Base-by-base conservation (phyloP, 2,888 invertebrate species). In the Luperina nickerlii region DNA sequence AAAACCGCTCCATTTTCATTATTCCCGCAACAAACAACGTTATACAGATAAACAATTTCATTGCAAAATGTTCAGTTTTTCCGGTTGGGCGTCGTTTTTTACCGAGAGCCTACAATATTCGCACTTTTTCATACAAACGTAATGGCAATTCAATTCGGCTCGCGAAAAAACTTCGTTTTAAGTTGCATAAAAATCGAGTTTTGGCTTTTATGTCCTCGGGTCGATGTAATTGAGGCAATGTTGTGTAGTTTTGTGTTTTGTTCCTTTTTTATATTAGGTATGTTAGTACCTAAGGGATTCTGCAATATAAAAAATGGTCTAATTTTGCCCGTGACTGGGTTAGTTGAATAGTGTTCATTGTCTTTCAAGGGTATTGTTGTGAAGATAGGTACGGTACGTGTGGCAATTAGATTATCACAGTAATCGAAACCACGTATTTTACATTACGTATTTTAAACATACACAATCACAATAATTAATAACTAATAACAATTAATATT, bases 131-230 rank as follows among this genome's bases (percentile, higher is more conserved):
- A 82, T 85, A 82, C 86, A 89, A 84, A 81, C 73, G 81, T 84
- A 84, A 83, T 88, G 78, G 75, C 68, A 85, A 91, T 93, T 91
- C 90, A 90, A 93, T 92, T 89, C 87, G 82, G 87, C 84, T 87
- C 79, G 84, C 88, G 90, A 87, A 91, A 90, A 91, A 89, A 90
- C 81, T 90, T 89, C 88, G 69, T n/a, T 78, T 73, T 85, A 88
- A 88, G 88, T 82, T 84, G 84, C 70, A 87, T 74, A 83, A 88
- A 90, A 89, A 80, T 75, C 62, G 74, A 38, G 74, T 78, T 82
- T 78, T 66, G 74, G 70, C 70, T 87, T 85, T 80, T 69, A 74
- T 79, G 75, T 77, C 67, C 38, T 38, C 54, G 38, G 66, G 13
- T 60, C 32, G 24, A 9, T 86, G 66, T 87, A 87, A 86, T 82